A percentile compares a stretch with the other conserved stretches of the same genome.
Evolutionary conservation across 2,113 vertebrate species (phyloP).

Genomic region (Sialia sialis): DNA sequence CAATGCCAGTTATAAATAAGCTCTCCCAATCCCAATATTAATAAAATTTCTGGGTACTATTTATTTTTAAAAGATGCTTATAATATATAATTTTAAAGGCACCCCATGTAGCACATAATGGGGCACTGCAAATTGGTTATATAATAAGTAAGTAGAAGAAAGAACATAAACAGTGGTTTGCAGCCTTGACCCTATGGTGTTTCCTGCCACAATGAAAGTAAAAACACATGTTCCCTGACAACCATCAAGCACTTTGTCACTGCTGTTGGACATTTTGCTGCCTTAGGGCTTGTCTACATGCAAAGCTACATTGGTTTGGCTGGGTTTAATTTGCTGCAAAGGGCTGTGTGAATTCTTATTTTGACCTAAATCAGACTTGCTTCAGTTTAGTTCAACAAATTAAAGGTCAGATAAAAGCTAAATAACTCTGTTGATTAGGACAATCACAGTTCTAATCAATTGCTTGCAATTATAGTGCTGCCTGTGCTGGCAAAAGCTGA

Average conservation of each 20-base stretch:
- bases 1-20: not conserved
- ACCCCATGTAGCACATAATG: not conserved
- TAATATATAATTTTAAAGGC: conserved; percentile 22
- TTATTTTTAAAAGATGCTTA: not conserved
- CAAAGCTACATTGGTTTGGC: conserved; percentile 15
- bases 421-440: conserved; percentile 17
- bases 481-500: not conserved
- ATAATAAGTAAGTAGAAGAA: conserved; percentile 36
- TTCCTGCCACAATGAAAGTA: conserved; percentile 61
- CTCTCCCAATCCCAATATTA: not conserved
- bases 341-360: conserved; percentile 9
- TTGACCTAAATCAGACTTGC: conserved; percentile 29
- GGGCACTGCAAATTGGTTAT: conserved; percentile 10
- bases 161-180: conserved; percentile 57
- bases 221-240: conserved; percentile 53
- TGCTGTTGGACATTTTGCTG: conserved; percentile 15
- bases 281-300: conserved; percentile 26
- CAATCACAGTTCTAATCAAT: conserved; percentile 21
- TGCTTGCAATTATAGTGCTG: not conserved
- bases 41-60: not conserved
- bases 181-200: conserved; percentile 42
- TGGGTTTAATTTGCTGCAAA: conserved; percentile 38
- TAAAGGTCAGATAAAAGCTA: conserved; percentile 21
- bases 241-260: conserved; percentile 43
- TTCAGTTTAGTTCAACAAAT: conserved; percentile 33